Base-by-base conservation (phyloP, 2,888 invertebrate genomes). In the Polydrusus cervinus region DNA sequence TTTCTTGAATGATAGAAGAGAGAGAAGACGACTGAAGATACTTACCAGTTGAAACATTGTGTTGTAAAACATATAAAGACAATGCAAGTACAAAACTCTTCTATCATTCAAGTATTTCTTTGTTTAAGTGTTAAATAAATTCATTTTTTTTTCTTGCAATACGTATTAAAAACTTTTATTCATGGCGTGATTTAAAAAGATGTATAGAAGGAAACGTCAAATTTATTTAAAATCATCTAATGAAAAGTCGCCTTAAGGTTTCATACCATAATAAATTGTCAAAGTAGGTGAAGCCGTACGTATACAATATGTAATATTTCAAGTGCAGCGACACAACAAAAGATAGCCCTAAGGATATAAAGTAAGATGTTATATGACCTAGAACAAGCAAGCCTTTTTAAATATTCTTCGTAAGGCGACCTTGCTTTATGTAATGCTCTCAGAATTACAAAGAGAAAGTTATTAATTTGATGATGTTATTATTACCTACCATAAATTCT, bases 351-450 rank as follows among this genome's bases (percentile, higher is more conserved):
- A 71, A 71, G 71, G 47, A 65, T 43, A 66, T 51, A 25, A 18
- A 47, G 3, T 51, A 47, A 60, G 57, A 66, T 68, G 51, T 67
- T 45, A 64, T 55, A 20, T 74, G 68, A 75, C 68, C 75, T 67
- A 71, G 67, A 60, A 43, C n/a, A 67, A 75, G 49, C 38, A 62
- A 67, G 55, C 38, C 43, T 73, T 73, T 45, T 61, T 74, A 68
- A 57, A 57, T 64, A 47, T 64, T 74, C 69, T 45, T 60, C 65
- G 65, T 75, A 71, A 75, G 61, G 34, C 72, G 72, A 72, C 76
- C 76, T 76, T 76, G 66, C 45, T 75, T 76, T 73, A 76, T 53
- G 76, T 76, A 76, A 76, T 64, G 34, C 69, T 69, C 60, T 76
- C 20, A 49, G 72, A 65, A 72, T 72, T 57, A 69, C 69, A 25